These are phyloP conservation scores for Parnassius apollo DNA, from an alignment of 2,888 invertebrate genomes.

Conservation along the genomic window DNA sequence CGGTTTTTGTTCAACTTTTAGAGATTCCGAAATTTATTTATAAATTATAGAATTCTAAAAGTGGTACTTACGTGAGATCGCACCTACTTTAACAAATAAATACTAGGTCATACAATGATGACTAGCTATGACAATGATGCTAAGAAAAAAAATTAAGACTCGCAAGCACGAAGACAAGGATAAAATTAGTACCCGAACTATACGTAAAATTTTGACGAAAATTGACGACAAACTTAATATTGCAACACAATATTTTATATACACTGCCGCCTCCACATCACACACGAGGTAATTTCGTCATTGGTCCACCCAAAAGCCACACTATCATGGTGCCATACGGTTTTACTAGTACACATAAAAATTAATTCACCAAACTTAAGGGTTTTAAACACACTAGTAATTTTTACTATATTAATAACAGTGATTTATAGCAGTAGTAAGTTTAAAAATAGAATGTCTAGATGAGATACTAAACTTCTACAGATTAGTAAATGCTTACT, in stretches of 20 bases:
- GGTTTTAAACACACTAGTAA: slow-evolving; percentile 28
- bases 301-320: slow-evolving; percentile 9
- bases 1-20: not conserved
- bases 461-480: slow-evolving; percentile 23
- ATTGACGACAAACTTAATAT: not conserved
- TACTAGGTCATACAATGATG: not conserved
- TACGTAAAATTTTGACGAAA: not conserved
- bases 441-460: slow-evolving; percentile 13
- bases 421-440: slow-evolving; percentile 9
- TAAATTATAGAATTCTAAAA: not conserved
- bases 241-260: not conserved
- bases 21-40: not conserved
- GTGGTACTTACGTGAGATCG: not conserved
- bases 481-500: slow-evolving; percentile 28
- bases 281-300: slow-evolving; percentile 1
- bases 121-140: not conserved
- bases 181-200: not conserved
- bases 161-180: not conserved
- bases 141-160: not conserved
- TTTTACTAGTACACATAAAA: slow-evolving; percentile 1
- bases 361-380: slow-evolving; percentile 10
- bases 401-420: slow-evolving; percentile 17
- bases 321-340: slow-evolving; percentile 1
- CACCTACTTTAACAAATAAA: not conserved
- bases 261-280: not conserved